Evolutionary conservation across 2,888 invertebrate species (phyloP).

Genomic region (Poecilus cupreus): DNA sequence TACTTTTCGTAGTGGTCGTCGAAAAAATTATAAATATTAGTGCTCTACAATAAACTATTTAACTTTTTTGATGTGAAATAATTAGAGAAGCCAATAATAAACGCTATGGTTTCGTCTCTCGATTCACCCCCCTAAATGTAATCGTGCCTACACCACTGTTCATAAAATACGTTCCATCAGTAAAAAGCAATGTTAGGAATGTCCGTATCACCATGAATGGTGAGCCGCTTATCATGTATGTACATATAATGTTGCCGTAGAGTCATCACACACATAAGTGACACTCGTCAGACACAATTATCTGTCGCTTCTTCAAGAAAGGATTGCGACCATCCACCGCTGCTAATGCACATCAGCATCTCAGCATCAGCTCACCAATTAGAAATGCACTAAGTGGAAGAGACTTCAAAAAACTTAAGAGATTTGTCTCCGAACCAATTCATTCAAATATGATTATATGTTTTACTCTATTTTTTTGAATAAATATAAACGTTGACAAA

Average conservation of each 20-base stretch:
- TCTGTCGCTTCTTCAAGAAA: constrained; percentile 40
- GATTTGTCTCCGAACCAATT: not conserved
- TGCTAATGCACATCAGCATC: constrained; percentile 1
- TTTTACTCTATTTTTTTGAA: no score
- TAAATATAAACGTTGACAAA: no score
- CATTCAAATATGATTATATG: not conserved
- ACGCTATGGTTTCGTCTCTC: no score
- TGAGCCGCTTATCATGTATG: not conserved
- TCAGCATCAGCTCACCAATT: not conserved
- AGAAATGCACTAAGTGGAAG: constrained; percentile 11
- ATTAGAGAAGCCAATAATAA: no score
- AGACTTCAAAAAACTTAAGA: constrained; percentile 1
- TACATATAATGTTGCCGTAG: not conserved
- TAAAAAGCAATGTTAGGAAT: not conserved
- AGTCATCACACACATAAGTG: constrained; percentile 39
- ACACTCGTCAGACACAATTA: constrained; percentile 44
- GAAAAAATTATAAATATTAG: no score
- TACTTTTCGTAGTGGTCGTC: no score
- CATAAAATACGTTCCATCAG: no score
- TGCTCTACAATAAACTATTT: no score
- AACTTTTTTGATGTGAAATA: no score
- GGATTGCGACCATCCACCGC: constrained; percentile 21
- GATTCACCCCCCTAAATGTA: no score
- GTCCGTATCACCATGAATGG: not conserved
- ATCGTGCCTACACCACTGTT: no score